These are phyloP conservation scores for Cherax quadricarinatus DNA, from an alignment of 1,140 invertebrate genomes.

Conservation along the genomic window DNA sequence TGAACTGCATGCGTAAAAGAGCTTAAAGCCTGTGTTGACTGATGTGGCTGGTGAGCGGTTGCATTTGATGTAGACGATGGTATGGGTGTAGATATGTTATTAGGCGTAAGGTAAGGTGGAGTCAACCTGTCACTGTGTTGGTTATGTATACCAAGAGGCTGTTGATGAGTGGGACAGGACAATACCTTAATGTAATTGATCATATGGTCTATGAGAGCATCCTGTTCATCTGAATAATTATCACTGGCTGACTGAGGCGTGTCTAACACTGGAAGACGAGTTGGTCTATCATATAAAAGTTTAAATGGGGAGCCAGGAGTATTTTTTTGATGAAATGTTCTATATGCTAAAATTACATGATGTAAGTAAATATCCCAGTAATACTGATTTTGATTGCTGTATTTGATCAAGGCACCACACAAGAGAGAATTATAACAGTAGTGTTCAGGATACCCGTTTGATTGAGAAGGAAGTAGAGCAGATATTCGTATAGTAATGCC, in stretches of 20 bases:
- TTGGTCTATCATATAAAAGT: conserved; percentile 37
- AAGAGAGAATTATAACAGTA: conserved; percentile 60
- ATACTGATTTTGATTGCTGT: conserved; percentile 55
- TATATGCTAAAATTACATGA: conserved; percentile 50
- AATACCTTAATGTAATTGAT: conserved; percentile 50
- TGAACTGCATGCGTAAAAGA: conserved; percentile 48
- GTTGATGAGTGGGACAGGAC: conserved; percentile 39
- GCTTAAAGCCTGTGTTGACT: conserved; percentile 12
- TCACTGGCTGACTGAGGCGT: conserved; percentile 10
- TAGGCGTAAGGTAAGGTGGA: conserved; percentile 10
- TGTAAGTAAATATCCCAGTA: conserved; percentile 55
- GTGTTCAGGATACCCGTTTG: conserved; percentile 53
- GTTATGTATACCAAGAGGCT: conserved; percentile 8
- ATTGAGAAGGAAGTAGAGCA: conserved; percentile 19
- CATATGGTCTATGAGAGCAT: conserved; percentile 50
- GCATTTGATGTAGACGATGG: conserved; percentile 20
- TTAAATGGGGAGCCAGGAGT: conserved; percentile 42
- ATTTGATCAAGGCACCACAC: conserved; percentile 53
- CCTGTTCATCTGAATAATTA: conserved; percentile 48
- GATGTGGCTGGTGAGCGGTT: conserved; percentile 12
- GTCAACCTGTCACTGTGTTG: neutral
- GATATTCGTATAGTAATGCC: conserved; percentile 46
- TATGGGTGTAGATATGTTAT: conserved; percentile 10
- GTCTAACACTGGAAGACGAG: conserved; percentile 32
- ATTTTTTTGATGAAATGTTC: conserved; percentile 56